Evolutionary conservation across 2,113 vertebrate genomes (phyloP).

Genomic region (Odobenus rosmarus): DNA sequence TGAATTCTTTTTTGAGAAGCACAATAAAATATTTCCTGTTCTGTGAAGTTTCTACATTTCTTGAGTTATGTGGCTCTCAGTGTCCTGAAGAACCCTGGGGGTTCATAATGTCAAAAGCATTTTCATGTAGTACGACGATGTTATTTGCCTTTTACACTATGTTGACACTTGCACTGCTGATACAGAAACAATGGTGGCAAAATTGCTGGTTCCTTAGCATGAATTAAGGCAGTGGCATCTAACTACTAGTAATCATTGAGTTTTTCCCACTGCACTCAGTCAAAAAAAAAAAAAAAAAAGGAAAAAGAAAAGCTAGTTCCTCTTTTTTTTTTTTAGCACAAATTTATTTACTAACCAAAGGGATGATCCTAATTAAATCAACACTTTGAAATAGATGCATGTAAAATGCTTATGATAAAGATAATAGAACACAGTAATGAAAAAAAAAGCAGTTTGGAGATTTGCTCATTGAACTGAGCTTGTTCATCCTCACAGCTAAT

Average conservation of each 20-base stretch:
- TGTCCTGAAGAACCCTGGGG: background rate
- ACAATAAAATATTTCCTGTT: background rate
- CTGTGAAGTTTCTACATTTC: background rate
- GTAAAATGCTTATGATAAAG: too few species aligned
- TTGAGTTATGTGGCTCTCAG: background rate
- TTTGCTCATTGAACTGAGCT: too few species aligned
- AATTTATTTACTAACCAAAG: too few species aligned
- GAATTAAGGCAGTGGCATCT: background rate
- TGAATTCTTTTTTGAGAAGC: conserved; percentile 34
- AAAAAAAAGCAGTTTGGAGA: too few species aligned
- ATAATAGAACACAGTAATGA: too few species aligned
- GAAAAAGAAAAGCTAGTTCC: background rate
- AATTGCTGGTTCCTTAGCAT: background rate
- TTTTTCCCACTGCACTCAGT: background rate
- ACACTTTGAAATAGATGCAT: too few species aligned
- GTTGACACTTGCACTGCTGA: background rate
- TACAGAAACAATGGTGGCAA: background rate
- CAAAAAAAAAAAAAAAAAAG: background rate
- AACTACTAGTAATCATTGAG: background rate
- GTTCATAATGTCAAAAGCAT: background rate
- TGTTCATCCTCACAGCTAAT: too few species aligned
- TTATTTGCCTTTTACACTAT: background rate
- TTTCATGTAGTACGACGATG: background rate
- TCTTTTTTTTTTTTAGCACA: too few species aligned
- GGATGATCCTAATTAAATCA: too few species aligned